phyloP scores from a whole-genome alignment of 2,888 invertebrate species.

The Mermis nigrescens region DNA sequence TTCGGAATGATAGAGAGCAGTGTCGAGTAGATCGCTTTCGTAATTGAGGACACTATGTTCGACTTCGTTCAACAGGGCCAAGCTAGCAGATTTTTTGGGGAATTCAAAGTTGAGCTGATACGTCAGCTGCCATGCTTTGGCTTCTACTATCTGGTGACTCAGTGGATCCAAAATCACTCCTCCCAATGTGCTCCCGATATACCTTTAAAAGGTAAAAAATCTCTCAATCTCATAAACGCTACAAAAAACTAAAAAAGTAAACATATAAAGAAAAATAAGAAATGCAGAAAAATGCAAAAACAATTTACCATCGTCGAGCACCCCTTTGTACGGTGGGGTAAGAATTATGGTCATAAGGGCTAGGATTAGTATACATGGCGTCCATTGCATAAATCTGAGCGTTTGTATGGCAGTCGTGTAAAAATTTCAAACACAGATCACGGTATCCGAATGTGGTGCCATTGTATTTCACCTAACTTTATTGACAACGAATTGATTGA shows the following conservation, averaged over 20 bases:
- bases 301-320: background rate
- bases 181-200: too few species aligned
- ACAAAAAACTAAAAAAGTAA: too few species aligned
- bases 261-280: too few species aligned
- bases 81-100: constrained; percentile 33
- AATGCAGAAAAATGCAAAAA: too few species aligned
- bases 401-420: background rate
- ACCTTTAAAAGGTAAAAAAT: too few species aligned
- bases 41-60: constrained; percentile 1
- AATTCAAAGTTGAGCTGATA: constrained; percentile 27
- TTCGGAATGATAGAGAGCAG: constrained; percentile 37
- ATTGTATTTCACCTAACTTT: background rate
- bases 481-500: background rate
- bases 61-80: constrained; percentile 8
- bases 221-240: too few species aligned
- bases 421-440: background rate
- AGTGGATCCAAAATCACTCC: too few species aligned
- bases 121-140: too few species aligned
- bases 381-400: background rate
- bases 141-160: too few species aligned
- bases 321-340: background rate
- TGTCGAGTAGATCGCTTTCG: background rate
- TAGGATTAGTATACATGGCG: background rate
- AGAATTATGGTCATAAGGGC: background rate
- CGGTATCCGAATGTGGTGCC: background rate